Conservation (phyloP, 2,888 invertebrate genomes). For the Netelia inedita region DNA sequence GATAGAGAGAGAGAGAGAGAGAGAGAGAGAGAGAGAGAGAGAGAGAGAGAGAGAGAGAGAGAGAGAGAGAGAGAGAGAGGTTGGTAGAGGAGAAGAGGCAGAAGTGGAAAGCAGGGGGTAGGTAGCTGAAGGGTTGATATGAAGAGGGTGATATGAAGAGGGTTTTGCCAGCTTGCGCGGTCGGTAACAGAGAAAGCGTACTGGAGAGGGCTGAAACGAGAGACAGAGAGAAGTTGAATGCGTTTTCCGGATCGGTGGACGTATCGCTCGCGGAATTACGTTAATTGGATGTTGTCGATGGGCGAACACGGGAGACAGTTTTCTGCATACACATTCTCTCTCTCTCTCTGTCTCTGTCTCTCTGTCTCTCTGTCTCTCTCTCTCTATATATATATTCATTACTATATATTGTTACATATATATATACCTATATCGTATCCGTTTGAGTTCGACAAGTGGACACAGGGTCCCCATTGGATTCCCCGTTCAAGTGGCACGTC, state of each 20-base stretch:
- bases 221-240: slow-evolving; percentile 67
- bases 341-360: not conserved
- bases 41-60: slow-evolving; percentile 6
- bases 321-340: slow-evolving; percentile 70
- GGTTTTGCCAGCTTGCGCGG: slow-evolving; percentile 47
- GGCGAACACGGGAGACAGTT: slow-evolving; percentile 75
- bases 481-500: slow-evolving; percentile 68
- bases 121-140: no score
- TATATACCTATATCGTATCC: slow-evolving; percentile 21
- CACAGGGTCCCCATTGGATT: slow-evolving; percentile 60
- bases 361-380: not conserved
- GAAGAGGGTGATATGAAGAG: slow-evolving; percentile 30
- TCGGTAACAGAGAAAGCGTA: slow-evolving; percentile 34
- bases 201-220: slow-evolving; percentile 40
- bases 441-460: slow-evolving; percentile 65
- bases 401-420: slow-evolving; percentile 9
- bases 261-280: slow-evolving; percentile 77
- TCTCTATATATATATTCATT: slow-evolving; percentile 8
- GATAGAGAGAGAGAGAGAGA: not conserved
- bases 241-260: slow-evolving; percentile 75
- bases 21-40: no score
- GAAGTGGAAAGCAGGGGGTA: no score
- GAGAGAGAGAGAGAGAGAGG: slow-evolving; percentile 1
- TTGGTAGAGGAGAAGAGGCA: not conserved
- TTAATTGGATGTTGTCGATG: slow-evolving; percentile 80